These are phyloP conservation scores for Lepidocyrtoides sp. DNA, from an alignment of 2,888 invertebrate species.

Conservation along the genomic window DNA sequence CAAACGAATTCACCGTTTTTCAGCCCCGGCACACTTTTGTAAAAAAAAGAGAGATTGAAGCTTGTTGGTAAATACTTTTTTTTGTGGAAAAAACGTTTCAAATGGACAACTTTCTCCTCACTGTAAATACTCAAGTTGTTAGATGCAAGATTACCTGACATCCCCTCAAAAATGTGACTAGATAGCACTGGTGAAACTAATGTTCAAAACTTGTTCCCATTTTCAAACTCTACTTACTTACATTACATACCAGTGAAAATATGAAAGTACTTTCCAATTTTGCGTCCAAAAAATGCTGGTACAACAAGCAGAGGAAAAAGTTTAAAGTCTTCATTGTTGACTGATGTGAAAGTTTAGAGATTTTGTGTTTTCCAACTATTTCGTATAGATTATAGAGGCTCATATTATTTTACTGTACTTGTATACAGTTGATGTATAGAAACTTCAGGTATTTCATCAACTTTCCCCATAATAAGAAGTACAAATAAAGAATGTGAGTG, in stretches of 20 bases:
- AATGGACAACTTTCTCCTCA: slow-evolving; percentile 14
- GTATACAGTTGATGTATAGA: slow-evolving; percentile 24
- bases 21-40: background rate
- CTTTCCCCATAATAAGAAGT: slow-evolving; percentile 55
- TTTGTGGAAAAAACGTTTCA: slow-evolving; percentile 2
- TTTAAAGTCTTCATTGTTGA: slow-evolving; percentile 53
- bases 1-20: slow-evolving; percentile 14
- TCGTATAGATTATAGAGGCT: too few relatives aligned
- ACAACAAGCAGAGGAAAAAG: slow-evolving; percentile 17
- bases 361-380: slow-evolving; percentile 14
- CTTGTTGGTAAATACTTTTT: slow-evolving; percentile 31
- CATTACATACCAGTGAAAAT: background rate
- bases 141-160: background rate
- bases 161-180: slow-evolving; percentile 19
- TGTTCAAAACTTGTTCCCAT: background rate
- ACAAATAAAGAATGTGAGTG: slow-evolving; percentile 1
- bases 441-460: slow-evolving; percentile 49
- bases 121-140: background rate
- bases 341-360: slow-evolving; percentile 58
- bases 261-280: slow-evolving; percentile 45
- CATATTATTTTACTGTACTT: too few relatives aligned
- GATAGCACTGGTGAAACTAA: background rate
- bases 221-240: slow-evolving; percentile 12
- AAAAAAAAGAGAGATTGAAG: background rate
- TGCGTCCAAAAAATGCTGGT: background rate